Base-by-base conservation (phyloP, 2,888 invertebrate genomes). In the Sceliomorpha sp. region DNA sequence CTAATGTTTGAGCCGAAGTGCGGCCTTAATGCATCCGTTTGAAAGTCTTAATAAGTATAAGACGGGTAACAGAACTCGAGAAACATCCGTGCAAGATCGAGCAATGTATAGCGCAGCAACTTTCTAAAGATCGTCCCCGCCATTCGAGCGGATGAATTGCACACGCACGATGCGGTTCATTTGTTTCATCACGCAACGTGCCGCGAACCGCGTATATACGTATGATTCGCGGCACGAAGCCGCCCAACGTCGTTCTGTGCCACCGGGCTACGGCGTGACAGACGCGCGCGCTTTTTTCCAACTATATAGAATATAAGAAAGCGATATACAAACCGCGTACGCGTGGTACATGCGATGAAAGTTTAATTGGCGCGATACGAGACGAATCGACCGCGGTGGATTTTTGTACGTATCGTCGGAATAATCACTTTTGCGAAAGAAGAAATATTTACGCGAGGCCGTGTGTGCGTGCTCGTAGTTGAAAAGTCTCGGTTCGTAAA, bases 31-130 rank as follows among this genome's bases (percentile, higher is more conserved):
- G 48, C 32, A 60, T 59, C 67, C 60, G 55, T 26, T 53, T 48
- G 27, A 48, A 48, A 67, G 60, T 67, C 60, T 67, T 67, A 55
- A 55, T 67, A 55, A 53, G 40, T 37, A 58, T 39, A n/a, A n/a
- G 53, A 45, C 47, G 56, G 26, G 32, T n/a, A 29, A 42, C 42
- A 27, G 3, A 14, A 37, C 15, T n/a, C 17, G 15, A 37, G 15
- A 37, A 15, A 15, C 8, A 37, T n/a, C 17, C 37, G 37, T 27
- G 27, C 8, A 29, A 7, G 29, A 42, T 9, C 42, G 27, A 27
- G 12, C 26, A 42, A 27, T 27, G 12, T 42, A 42, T 8, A n/a
- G 7, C 45, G 40, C 67, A 55, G 48, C 59, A 48, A 51, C 66
- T 51, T 59, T 50, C 58, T 44, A 13, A 24, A 40, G 40, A 24